phyloP scores from a whole-genome alignment of 2,888 invertebrate genomes.

The Ophioninae sp. region DNA sequence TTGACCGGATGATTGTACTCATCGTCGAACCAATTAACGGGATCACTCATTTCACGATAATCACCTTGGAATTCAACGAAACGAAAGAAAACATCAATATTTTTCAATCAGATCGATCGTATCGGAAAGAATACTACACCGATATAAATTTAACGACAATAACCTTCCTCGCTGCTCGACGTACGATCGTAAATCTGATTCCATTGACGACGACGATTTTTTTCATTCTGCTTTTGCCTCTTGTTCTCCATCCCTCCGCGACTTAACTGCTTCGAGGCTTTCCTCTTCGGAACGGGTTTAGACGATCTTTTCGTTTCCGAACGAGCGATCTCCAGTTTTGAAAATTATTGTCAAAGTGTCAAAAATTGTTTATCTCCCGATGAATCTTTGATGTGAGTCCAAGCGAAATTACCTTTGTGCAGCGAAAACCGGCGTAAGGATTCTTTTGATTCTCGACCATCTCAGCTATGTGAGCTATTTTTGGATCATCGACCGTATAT shows the following conservation, averaged over 20 bases:
- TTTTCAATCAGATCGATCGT: neutral
- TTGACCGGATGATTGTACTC: constrained; percentile 59
- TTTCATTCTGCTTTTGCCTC: constrained; percentile 20
- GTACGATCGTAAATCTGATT: constrained; percentile 36
- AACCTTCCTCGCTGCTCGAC: constrained; percentile 46
- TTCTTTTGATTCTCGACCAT: constrained; percentile 64
- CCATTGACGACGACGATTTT: constrained; percentile 21
- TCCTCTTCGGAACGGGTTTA: constrained; percentile 17
- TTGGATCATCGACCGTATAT: constrained; percentile 56
- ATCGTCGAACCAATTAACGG: constrained; percentile 27
- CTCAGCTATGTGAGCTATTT: constrained; percentile 63
- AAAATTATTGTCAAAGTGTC: neutral
- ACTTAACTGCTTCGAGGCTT: constrained; percentile 20
- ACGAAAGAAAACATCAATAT: neutral
- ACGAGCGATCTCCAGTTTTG: neutral
- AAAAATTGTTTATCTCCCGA: neutral
- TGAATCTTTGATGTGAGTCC: neutral
- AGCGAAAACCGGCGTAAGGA: neutral
- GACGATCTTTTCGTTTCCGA: neutral
- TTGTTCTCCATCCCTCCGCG: constrained; percentile 6
- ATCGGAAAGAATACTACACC: neutral
- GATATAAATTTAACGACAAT: neutral
- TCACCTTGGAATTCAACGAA: neutral
- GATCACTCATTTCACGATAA: constrained; percentile 25
- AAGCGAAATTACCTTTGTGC: constrained; percentile 11